Evolutionary conservation across 1,140 invertebrate species (phyloP), one percentile per base, ranked within the genome.

Genomic region (Cephus cinctus): DNA sequence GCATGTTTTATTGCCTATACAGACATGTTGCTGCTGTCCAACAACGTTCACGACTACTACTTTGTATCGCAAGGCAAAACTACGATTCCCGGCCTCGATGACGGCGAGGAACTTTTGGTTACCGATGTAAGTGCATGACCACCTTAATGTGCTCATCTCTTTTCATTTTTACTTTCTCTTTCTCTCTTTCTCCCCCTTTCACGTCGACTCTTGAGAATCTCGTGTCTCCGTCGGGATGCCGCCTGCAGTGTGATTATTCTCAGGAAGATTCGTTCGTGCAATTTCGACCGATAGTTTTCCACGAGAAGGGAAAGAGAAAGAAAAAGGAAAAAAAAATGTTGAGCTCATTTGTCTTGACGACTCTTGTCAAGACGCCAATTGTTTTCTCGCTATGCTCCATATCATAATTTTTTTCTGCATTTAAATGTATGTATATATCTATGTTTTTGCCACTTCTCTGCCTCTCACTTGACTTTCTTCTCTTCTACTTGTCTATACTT

Each of bases 31-130:
- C 73, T 88, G 70, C 84, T 98, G 79, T 85, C 86, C 71, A 86
- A 92, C 75, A 86, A 94, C 78, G 85, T 92, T 78, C 82, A 83
- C 81, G 89, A 89, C 78, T 98, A 96, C 83, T 77, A 87, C 80
- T 96, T 94, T 85, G 87, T 97, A 72, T 89, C 94, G 75, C 95
- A 98, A 86, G 96, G 96, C 79, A 94, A 95, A 83, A 89, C 92
- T 66, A 90, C 88, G 62, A 96, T 98, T 72, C 90, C 96, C 65
- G 87, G 88, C 75, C 88, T 98, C 68, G 93, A 98, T 82, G 96
- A 98, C 80, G 86, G 83, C 68, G 94, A 96, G 78, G 96, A 98
- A 86, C 90, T 95, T 81, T 71, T 77, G 65, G 76, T 92, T 65
- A 97, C 94, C 60, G 94, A 98, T 81, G 94, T 96, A 92, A 91